A percentile compares a stretch with the other conserved stretches of the same genome.
Conservation (phyloP, 2,113 vertebrate genomes). For the Mystacornis crossleyi region DNA sequence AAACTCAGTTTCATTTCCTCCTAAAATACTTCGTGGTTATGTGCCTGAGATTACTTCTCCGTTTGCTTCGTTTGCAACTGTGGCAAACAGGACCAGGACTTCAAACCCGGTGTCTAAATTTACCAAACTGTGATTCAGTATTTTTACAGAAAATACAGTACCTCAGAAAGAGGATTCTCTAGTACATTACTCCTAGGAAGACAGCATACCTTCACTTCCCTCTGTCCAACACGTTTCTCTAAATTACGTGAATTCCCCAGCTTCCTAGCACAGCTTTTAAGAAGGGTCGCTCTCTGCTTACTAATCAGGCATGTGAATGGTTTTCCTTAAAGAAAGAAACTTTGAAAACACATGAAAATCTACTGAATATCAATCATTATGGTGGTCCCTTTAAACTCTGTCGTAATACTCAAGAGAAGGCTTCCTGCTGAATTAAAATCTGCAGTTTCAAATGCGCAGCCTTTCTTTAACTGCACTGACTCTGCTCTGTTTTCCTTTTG, state of each 20-base stretch:
- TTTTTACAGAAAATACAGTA: background rate
- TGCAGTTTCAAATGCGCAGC: conserved; percentile 38
- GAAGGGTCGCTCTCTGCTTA: conserved; percentile 37
- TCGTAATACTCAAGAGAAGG: conserved; percentile 53
- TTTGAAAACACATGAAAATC: conserved; percentile 71
- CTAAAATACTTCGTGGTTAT: background rate
- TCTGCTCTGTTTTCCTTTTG: background rate
- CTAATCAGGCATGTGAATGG: conserved; percentile 68
- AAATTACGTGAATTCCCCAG: conserved; percentile 63
- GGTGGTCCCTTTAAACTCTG: conserved; percentile 66
- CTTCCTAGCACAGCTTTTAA: conserved; percentile 59
- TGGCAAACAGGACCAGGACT: background rate
- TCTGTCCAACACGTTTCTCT: conserved; percentile 54
- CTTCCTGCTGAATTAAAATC: conserved; percentile 59
- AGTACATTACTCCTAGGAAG: conserved; percentile 22
- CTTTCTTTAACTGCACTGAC: conserved; percentile 19
- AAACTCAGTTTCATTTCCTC: background rate
- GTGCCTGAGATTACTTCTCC: background rate
- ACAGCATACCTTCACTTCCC: background rate
- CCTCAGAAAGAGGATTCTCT: background rate
- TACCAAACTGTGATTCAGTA: background rate
- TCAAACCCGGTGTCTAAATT: background rate
- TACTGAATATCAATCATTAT: conserved; percentile 68
- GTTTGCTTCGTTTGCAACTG: background rate
- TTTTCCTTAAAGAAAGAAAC: conserved; percentile 63